Base-by-base conservation (phyloP, 2,113 vertebrate species). In the Nycticryphes semicollaris region DNA sequence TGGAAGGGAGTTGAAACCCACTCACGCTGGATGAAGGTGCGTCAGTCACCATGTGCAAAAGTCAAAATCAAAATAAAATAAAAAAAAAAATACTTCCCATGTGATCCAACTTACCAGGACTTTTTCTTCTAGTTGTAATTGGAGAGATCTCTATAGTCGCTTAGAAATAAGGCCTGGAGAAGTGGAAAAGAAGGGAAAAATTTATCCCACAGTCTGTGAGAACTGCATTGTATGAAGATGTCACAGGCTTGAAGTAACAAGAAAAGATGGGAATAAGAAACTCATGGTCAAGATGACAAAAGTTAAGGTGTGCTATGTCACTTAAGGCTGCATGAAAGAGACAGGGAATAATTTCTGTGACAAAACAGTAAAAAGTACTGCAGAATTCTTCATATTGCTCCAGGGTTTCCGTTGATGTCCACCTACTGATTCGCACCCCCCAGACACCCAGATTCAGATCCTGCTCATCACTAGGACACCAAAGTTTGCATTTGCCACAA, bases 31-130 rank as follows among this genome's bases (percentile, higher is more conserved):
- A 63, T 19, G 4, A 77, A 94, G 88, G 73, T 91, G 80, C 84
- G 14, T 95, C 94, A 93, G 84, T 81, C 82, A 76, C 69, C 95
- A 91, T 5, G 50, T 89, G 95, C 90, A 75, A 19, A 74, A 88
- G 56, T 83, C 14, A 70, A 63, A 88, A 88, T 89, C 66, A 90
- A 92, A 92, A 81, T 33, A 13, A 94, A 39, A 39, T 39, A 39
- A 39, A 39, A 39, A 39, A 72, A 37, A 59, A 74, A 20, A 15
- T 35, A 68, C 3, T 67, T 62, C 54, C 64, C 83, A 68, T 50
- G 27, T 95, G 94, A 90, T 88, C 28, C 56, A 80, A 56, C 28
- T 92, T 84, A 17, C 2, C 39, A 37, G 51, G 18, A 90, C 60
- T 81, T 93, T 87, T 92, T 81, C 6, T 68, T 81, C 15, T 12